Evolutionary conservation across 2,113 vertebrate species (phyloP).

Genomic region (Sakesphorus luctuosus): DNA sequence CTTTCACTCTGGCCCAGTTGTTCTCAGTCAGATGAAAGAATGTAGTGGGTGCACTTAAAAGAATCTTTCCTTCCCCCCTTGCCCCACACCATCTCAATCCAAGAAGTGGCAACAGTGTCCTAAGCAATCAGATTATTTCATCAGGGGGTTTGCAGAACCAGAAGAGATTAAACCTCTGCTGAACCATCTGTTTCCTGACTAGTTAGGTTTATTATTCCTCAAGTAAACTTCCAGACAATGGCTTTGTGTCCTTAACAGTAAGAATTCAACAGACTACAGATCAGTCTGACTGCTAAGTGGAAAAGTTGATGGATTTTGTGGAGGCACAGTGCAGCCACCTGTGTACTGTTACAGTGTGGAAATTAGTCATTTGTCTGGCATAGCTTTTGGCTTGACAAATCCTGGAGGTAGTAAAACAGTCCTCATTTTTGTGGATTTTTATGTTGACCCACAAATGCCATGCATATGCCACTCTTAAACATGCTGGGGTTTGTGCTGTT

Average conservation of each 20-base stretch:
- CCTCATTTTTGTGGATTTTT: slow-evolving; percentile 44
- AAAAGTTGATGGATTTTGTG: slow-evolving; percentile 1
- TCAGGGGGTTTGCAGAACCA: background rate
- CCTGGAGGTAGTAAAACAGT: slow-evolving; percentile 46
- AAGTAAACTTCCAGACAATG: slow-evolving; percentile 9
- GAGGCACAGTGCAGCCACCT: slow-evolving; percentile 8
- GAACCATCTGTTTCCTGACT: slow-evolving; percentile 20
- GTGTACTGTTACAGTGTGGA: slow-evolving; percentile 42
- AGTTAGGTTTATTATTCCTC: background rate
- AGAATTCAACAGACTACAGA: background rate
- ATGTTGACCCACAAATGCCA: background rate
- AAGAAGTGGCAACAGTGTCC: background rate
- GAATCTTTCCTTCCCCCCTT: background rate
- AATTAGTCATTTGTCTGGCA: slow-evolving; percentile 64
- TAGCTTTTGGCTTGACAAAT: slow-evolving; percentile 51
- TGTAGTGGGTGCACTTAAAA: background rate
- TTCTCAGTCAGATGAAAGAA: background rate
- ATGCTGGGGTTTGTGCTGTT: background rate
- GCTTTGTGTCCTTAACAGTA: background rate
- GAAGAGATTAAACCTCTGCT: background rate
- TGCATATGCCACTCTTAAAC: background rate
- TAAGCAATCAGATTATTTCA: background rate
- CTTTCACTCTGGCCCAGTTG: background rate
- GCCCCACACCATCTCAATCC: background rate
- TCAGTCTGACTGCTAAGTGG: background rate